A percentile compares a stretch with the other conserved stretches of the same genome.
These are phyloP conservation scores for Epinephelus fuscoguttatus DNA, from an alignment of 2,113 vertebrate species.

Conservation along the genomic window DNA sequence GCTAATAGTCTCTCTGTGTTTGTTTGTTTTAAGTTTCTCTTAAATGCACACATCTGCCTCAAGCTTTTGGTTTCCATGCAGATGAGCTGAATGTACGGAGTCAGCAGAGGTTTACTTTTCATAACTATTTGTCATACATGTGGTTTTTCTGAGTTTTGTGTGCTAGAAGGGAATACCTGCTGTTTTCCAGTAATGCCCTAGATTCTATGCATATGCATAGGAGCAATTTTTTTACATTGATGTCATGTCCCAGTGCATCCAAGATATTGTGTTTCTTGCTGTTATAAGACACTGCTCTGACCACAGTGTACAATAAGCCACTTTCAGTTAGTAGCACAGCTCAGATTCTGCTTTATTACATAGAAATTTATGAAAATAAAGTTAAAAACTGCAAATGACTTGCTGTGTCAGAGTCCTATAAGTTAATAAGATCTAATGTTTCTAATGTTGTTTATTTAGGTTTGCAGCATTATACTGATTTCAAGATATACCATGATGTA, in stretches of 20 bases:
- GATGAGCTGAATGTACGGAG: background rate
- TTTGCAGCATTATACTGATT: too few relatives aligned
- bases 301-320: background rate
- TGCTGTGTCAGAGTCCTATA: background rate
- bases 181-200: too few relatives aligned
- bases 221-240: too few relatives aligned
- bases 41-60: background rate
- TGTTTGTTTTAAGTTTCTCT: slow-evolving; percentile 12
- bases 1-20: background rate
- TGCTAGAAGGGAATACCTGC: too few relatives aligned
- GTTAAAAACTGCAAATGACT: background rate
- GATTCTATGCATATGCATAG: too few relatives aligned
- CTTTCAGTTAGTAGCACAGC: background rate
- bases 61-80: background rate
- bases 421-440: background rate
- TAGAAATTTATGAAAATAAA: background rate
- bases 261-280: background rate
- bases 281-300: background rate
- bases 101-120: background rate
- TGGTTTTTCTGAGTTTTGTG: too few relatives aligned
- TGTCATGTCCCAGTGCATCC: background rate
- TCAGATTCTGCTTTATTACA: background rate
- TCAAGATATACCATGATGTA: too few relatives aligned
- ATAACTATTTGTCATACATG: background rate
- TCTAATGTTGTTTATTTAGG: too few relatives aligned